Evolutionary conservation across 2,113 vertebrate species (phyloP).

Genomic region (Notarius lentiginosus): DNA sequence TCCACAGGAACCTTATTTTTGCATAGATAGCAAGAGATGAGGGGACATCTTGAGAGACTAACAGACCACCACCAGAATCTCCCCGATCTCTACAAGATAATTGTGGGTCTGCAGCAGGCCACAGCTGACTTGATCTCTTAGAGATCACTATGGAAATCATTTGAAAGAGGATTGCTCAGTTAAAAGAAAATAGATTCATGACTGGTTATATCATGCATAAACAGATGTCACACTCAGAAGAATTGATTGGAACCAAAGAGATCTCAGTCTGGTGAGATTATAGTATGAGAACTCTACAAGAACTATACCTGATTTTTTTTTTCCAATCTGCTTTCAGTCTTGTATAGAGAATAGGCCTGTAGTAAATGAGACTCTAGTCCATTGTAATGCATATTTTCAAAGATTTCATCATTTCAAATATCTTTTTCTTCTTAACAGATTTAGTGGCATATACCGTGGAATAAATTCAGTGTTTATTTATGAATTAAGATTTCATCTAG

Average conservation of each 20-base stretch:
- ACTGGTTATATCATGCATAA: constrained; percentile 37
- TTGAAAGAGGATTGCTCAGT: background rate
- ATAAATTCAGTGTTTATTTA: background rate
- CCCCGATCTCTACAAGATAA: constrained; percentile 71
- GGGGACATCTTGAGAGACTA: constrained; percentile 59
- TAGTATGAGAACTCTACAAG: background rate
- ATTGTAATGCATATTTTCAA: background rate
- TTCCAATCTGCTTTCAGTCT: too few relatives aligned
- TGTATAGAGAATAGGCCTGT: background rate
- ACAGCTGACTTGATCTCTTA: constrained; percentile 8
- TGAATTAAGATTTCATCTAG: background rate
- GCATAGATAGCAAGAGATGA: constrained; percentile 74
- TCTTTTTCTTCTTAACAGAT: background rate
- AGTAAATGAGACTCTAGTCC: background rate
- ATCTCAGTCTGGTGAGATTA: background rate
- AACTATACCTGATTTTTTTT: background rate
- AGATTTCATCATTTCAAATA: background rate
- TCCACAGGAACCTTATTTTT: constrained; percentile 66
- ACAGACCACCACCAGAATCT: constrained; percentile 43
- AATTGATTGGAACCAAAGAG: constrained; percentile 37
- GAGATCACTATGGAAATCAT: constrained; percentile 4
- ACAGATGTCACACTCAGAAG: constrained; percentile 19
- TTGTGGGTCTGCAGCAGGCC: constrained; percentile 54
- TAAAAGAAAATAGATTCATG: constrained; percentile 40
- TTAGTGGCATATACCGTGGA: background rate